These are phyloP conservation scores for Anarhynchus alexandrinus DNA, from an alignment of 2,113 vertebrate species.

Conservation along the genomic window DNA sequence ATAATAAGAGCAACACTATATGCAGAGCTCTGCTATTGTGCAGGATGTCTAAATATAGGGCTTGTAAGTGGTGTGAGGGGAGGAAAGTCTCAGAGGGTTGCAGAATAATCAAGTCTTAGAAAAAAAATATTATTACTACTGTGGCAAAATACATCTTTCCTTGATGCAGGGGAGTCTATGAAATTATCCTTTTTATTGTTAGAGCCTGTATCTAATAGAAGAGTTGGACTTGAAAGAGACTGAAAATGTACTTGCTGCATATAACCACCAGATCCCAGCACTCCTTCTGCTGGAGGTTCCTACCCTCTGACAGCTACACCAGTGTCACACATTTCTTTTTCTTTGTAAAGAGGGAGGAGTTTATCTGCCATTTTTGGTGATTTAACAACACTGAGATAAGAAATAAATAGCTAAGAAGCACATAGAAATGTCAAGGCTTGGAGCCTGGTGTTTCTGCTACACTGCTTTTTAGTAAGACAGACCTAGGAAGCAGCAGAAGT, in stretches of 20 bases:
- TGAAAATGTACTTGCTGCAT: not conserved
- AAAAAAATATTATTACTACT: not conserved
- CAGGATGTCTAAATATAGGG: not conserved
- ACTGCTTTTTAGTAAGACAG: not conserved
- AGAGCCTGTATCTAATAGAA: not conserved
- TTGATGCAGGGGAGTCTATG: not conserved
- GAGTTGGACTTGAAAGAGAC: not conserved
- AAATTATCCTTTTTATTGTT: not conserved
- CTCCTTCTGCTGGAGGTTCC: not conserved
- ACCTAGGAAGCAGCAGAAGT: not conserved
- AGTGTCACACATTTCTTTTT: not conserved
- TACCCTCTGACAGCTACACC: not conserved
- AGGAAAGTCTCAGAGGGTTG: not conserved
- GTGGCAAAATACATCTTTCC: not conserved
- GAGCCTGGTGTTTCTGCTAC: not conserved
- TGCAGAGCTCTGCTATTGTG: not conserved
- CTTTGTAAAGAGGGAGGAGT: not conserved
- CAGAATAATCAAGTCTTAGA: not conserved
- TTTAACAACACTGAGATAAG: not conserved
- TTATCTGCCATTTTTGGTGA: not conserved
- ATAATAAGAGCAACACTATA: not conserved
- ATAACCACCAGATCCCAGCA: not conserved
- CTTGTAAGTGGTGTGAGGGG: not conserved
- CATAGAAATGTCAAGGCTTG: not conserved
- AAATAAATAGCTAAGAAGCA: not conserved